Evolutionary conservation across 2,888 invertebrate genomes (phyloP).

Genomic region (Andrena dorsata): DNA sequence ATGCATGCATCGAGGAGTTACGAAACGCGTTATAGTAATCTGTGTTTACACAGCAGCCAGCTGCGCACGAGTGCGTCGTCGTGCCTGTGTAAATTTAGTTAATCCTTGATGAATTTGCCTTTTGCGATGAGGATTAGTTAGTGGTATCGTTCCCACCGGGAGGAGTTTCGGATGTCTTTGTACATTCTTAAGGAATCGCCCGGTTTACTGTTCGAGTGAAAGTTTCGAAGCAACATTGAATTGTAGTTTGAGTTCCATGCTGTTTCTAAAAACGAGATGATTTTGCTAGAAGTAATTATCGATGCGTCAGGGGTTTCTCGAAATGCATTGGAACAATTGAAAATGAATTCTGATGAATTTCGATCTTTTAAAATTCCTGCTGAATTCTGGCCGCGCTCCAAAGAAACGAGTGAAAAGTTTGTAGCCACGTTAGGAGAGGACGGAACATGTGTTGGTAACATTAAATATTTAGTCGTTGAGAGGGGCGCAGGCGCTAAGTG

Average conservation of each 20-base stretch:
- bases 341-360: too few relatives aligned
- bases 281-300: too few relatives aligned
- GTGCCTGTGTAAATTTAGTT: conserved; percentile 10
- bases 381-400: neutral
- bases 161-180: too few relatives aligned
- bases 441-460: conserved; percentile 38
- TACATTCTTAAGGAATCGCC: too few relatives aligned
- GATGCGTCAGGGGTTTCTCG: too few relatives aligned
- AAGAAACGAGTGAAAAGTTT: neutral
- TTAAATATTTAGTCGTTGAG: conserved; percentile 60
- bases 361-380: neutral
- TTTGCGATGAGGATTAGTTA: too few relatives aligned
- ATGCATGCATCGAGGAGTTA: neutral
- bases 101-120: conserved; percentile 1
- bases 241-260: too few relatives aligned
- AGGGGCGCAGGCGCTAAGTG: conserved; percentile 76
- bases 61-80: conserved; percentile 18
- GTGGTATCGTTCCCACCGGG: too few relatives aligned
- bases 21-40: conserved; percentile 33
- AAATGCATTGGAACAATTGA: too few relatives aligned
- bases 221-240: neutral
- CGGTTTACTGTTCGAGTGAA: neutral
- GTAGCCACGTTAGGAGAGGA: neutral
- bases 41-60: conserved; percentile 27
- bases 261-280: neutral